phyloP scores from a whole-genome alignment of 2,797 vertebrate genomes.

The Eulemur coronatus region DNA sequence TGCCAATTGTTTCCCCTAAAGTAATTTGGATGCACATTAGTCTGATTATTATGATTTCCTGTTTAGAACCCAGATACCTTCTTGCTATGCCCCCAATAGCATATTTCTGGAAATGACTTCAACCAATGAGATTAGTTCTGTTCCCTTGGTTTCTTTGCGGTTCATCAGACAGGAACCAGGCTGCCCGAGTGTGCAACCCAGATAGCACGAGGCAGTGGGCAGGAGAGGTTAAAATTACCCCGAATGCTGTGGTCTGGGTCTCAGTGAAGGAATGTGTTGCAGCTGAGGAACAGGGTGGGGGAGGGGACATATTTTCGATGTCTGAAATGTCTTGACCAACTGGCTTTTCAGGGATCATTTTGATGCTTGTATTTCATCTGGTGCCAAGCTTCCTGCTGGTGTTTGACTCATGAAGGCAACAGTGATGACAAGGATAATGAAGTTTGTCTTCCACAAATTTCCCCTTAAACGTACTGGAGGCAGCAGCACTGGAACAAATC shows the following conservation, averaged over 20 bases:
- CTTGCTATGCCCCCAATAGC: slow-evolving; percentile 38
- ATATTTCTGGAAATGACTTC: slow-evolving; percentile 75
- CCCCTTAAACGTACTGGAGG: neutral
- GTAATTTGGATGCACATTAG: slow-evolving; percentile 55
- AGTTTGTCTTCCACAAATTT: neutral
- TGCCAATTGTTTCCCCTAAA: slow-evolving; percentile 48
- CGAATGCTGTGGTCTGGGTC: neutral
- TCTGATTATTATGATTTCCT: slow-evolving; percentile 65
- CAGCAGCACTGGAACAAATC: neutral
- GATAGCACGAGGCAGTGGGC: neutral
- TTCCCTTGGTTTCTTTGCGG: slow-evolving; percentile 49
- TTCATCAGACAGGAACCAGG: slow-evolving; percentile 69
- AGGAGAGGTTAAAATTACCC: slow-evolving; percentile 8
- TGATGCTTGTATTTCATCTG: neutral
- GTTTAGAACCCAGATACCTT: slow-evolving; percentile 62
- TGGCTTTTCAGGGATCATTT: neutral
- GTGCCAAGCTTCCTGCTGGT: neutral
- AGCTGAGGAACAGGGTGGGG: neutral
- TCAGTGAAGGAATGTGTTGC: neutral
- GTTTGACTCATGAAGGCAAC: neutral
- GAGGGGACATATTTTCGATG: neutral
- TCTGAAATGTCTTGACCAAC: neutral
- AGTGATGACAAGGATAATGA: neutral
- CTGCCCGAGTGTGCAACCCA: neutral
- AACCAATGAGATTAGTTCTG: slow-evolving; percentile 62